Conservation (phyloP, 2,797 vertebrate species). For the Iguana delicatissima region DNA sequence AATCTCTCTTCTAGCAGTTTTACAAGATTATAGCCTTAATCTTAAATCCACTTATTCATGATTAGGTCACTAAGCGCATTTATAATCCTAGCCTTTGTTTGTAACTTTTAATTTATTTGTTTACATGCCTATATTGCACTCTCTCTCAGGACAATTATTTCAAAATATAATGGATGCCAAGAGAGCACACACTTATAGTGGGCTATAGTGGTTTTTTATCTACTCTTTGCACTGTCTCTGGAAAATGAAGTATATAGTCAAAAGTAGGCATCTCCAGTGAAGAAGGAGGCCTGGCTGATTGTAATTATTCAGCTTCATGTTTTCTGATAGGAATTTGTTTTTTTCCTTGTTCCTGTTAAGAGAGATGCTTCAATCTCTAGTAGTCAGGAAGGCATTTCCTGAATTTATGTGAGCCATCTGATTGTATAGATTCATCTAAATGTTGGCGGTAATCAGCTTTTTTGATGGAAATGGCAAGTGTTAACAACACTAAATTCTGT, state of each 20-base stretch:
- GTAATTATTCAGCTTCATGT: neutral
- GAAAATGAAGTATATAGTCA: neutral
- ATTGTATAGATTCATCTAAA: neutral
- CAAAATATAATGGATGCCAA: neutral
- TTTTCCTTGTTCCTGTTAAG: neutral
- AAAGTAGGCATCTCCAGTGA: too few relatives aligned
- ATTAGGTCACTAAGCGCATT: slow-evolving; percentile 11
- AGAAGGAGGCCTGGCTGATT: neutral
- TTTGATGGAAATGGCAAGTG: neutral
- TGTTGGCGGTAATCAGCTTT: neutral
- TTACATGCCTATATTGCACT: neutral
- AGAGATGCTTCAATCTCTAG: neutral
- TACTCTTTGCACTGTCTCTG: neutral
- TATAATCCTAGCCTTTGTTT: neutral
- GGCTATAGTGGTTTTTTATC: neutral
- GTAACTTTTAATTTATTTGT: neutral
- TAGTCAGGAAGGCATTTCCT: neutral
- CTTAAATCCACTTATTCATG: slow-evolving; percentile 22
- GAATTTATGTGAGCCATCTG: neutral
- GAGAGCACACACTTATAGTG: neutral
- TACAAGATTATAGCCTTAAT: slow-evolving; percentile 15
- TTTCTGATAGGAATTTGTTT: neutral
- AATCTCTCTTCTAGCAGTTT: slow-evolving; percentile 7
- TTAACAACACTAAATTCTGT: neutral
- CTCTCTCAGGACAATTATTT: neutral